Evolutionary conservation across 2,113 vertebrate genomes (phyloP), one percentile per base, ranked within the genome.

Genomic region (Hepsetus odoe): DNA sequence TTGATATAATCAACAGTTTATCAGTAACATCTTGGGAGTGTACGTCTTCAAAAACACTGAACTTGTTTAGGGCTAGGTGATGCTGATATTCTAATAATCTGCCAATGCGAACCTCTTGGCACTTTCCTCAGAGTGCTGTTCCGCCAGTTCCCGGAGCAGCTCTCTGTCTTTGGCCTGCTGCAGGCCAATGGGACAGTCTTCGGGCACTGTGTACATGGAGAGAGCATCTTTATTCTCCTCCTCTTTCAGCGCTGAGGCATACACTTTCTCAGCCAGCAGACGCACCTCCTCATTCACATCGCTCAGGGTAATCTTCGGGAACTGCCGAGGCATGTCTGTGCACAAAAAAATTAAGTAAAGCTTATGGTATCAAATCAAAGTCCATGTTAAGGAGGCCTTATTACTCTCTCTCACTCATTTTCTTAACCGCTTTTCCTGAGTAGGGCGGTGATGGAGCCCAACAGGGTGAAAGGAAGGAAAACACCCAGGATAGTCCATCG

Each of bases 101-200:
- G 56, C 5, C 22, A n/a, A 5, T 44, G 30, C 82, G 44, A 16
- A 98, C 97, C 91, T 96, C 88, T 96, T 96, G 0, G 90, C 88
- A 0, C 93, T 92, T 84, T 96, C 95, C 77, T 91, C 83, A 0
- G 96, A 98, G 79, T 94, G 92, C 79, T 96, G 94, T 77, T 98
- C 95, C 0, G 95, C 95, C 82, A 99, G 55, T 82, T 98, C 98
- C 74, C 93, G 95, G 87, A 95, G 92, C 51, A 99, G 91, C 65
- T 96, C 95, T 44, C 96, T 86, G 77, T 99, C 94, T 82, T 94
- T 95, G 88, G 95, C 94, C 87, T 99, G 95, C n/a, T 94, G 94
- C 81, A 98, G 93, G 53, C 96, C 96, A 2, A 99, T 99, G 44
- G 98, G 98, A 85, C 98, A 99, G 89, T 99, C 97, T 77, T 98